phyloP scores from a whole-genome alignment of 2,888 invertebrate genomes.

The Notodonta ziczac region DNA sequence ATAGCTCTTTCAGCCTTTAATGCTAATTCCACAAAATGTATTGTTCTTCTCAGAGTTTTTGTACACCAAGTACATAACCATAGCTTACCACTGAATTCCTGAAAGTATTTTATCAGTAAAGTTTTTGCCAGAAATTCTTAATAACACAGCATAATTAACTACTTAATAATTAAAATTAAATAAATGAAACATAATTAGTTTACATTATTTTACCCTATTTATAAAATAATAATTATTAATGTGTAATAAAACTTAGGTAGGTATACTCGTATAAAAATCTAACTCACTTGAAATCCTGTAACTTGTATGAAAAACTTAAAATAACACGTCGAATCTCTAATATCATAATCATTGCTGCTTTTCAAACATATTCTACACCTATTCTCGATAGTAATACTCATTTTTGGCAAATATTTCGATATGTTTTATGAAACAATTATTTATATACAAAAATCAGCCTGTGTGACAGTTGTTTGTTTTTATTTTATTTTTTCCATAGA shows the following conservation, averaged over 20 bases:
- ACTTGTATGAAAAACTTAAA: slow-evolving; percentile 22
- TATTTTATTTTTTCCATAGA: no score
- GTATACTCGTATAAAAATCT: neutral
- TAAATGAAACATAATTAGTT: no score
- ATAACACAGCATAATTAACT: no score
- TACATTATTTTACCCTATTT: no score
- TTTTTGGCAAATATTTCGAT: neutral
- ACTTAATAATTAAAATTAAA: no score
- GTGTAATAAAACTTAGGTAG: no score
- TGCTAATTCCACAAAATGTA: slow-evolving; percentile 17
- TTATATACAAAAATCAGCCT: slow-evolving; percentile 11
- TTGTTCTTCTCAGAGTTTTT: slow-evolving; percentile 13
- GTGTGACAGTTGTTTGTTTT: neutral
- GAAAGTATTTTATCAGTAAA: neutral
- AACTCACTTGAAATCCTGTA: slow-evolving; percentile 22
- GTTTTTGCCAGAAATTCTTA: neutral
- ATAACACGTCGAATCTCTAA: slow-evolving; percentile 24
- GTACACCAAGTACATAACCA: slow-evolving; percentile 33
- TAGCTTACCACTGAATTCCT: slow-evolving; percentile 14
- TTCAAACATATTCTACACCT: slow-evolving; percentile 28
- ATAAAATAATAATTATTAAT: no score
- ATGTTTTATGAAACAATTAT: neutral
- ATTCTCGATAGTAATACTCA: neutral
- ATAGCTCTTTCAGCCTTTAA: slow-evolving; percentile 9
- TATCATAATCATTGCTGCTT: slow-evolving; percentile 8